phyloP scores from a whole-genome alignment of 2,113 vertebrate genomes.

The Phalacrocorax aristotelis region DNA sequence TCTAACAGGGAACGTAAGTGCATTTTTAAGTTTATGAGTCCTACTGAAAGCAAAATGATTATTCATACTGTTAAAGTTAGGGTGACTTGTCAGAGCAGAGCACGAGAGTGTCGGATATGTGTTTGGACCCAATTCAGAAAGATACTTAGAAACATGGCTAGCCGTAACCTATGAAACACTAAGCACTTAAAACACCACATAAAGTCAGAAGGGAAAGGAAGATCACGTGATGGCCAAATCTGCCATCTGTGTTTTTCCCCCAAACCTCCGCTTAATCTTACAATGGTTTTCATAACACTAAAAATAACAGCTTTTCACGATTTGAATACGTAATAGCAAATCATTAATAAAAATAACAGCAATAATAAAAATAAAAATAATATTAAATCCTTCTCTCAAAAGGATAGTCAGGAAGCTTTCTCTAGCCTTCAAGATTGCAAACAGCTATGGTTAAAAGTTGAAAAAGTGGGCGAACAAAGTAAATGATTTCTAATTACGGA shows the following conservation, averaged over 20 bases:
- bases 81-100: background rate
- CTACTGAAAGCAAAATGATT: background rate
- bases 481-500: background rate
- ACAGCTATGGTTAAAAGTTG: background rate
- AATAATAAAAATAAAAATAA: background rate
- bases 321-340: background rate
- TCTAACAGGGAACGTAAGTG: background rate
- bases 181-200: background rate
- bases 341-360: background rate
- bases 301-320: background rate
- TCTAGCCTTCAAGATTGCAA: background rate
- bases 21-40: background rate
- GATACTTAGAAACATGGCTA: background rate
- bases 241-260: background rate
- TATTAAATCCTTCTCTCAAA: background rate
- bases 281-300: background rate
- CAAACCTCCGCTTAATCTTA: background rate
- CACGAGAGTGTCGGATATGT: background rate
- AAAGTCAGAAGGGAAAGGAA: background rate
- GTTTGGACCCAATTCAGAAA: background rate
- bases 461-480: background rate
- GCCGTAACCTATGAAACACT: background rate
- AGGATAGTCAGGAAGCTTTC: background rate
- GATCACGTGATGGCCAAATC: background rate
- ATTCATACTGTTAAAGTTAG: background rate